Evolutionary conservation across 2,888 invertebrate species (phyloP).

Genomic region (Miltochrista miniata): DNA sequence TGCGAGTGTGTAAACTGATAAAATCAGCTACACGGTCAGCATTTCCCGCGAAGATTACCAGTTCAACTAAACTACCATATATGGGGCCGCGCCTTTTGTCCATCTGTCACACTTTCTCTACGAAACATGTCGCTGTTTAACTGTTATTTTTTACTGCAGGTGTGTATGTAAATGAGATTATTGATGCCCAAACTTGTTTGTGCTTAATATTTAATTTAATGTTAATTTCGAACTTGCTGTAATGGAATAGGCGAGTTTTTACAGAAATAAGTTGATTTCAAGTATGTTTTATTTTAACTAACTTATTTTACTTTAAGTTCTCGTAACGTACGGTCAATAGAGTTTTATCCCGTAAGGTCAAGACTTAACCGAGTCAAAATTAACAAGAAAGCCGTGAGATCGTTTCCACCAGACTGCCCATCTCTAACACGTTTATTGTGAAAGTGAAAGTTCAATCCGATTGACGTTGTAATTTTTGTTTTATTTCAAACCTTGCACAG

Average conservation of each 20-base stretch:
- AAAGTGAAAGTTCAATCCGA: too few species aligned
- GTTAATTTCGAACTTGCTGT: not conserved
- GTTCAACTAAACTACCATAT: conserved; percentile 24
- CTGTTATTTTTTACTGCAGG: conserved; percentile 6
- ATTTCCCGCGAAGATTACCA: conserved; percentile 32
- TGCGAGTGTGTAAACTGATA: conserved; percentile 21
- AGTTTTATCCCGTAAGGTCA: too few species aligned
- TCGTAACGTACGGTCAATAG: too few species aligned
- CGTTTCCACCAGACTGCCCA: too few species aligned
- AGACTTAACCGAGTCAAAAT: too few species aligned
- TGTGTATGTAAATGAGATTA: conserved; percentile 2
- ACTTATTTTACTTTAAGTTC: too few species aligned
- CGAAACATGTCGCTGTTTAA: conserved; percentile 1
- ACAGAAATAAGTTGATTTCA: too few species aligned
- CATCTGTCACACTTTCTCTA: conserved; percentile 31
- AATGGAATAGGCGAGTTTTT: not conserved
- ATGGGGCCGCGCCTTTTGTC: conserved; percentile 20
- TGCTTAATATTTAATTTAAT: conserved; percentile 2
- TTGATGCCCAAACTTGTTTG: not conserved
- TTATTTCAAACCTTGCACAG: too few species aligned
- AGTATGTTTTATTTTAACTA: too few species aligned
- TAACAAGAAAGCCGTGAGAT: too few species aligned
- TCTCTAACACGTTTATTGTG: too few species aligned
- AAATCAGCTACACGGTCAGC: conserved; percentile 16
- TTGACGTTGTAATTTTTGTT: too few species aligned